A percentile compares a stretch with the other conserved stretches of the same genome.
These are phyloP conservation scores for Oikopleura vanhoeffeni DNA, from an alignment of 23 tunicate species.

Conservation along the genomic window DNA sequence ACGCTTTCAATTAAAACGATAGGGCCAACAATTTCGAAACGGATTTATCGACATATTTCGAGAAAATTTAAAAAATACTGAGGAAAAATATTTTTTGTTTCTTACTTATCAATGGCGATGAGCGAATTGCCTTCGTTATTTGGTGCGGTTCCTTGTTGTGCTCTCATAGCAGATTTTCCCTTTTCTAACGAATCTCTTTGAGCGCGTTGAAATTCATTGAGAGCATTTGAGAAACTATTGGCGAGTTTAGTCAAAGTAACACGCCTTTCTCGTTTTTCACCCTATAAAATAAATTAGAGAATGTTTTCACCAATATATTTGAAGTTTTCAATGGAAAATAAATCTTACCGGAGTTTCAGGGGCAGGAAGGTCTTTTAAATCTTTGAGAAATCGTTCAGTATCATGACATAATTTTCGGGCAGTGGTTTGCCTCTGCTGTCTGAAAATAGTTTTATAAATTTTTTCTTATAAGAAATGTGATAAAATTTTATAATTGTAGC, in stretches of 20 bases:
- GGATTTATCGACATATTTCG: too few relatives aligned
- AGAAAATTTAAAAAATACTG: too few relatives aligned
- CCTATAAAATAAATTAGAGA: neutral
- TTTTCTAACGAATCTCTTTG: constrained; percentile 68
- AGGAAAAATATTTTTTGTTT: neutral
- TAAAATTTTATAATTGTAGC: too few relatives aligned
- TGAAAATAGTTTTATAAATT: too few relatives aligned
- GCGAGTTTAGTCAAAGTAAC: constrained; percentile 22
- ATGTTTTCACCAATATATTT: neutral
- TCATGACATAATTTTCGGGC: constrained; percentile 22
- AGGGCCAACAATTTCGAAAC: too few relatives aligned
- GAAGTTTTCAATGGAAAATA: neutral
- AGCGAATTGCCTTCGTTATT: neutral
- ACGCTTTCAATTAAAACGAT: too few relatives aligned
- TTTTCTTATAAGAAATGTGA: too few relatives aligned
- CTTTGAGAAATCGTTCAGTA: constrained; percentile 37
- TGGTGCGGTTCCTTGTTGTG: neutral
- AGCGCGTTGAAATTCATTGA: constrained; percentile 54
- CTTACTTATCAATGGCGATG: neutral
- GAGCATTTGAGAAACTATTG: constrained; percentile 55
- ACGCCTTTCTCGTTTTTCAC: constrained; percentile 7
- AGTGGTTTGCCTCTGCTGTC: neutral
- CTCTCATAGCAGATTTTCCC: constrained; percentile 30
- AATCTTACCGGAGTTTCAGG: neutral
- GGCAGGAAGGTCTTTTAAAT: constrained; percentile 45